Base-by-base conservation (phyloP, 2,113 vertebrate genomes). In the Steatornis caripensis region DNA sequence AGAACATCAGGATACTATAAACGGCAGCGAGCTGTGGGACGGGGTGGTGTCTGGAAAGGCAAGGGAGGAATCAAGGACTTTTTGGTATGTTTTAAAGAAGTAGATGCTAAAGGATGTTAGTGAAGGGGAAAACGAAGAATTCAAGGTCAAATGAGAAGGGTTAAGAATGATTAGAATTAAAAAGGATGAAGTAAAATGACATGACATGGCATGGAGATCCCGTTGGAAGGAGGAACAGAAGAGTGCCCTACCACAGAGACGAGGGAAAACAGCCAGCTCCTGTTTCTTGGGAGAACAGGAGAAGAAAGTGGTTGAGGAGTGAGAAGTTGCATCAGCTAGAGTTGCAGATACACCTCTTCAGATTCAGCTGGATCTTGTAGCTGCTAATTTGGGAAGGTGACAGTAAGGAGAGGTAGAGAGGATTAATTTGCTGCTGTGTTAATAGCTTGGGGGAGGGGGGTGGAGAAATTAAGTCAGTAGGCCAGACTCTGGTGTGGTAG, bases 381-480 rank as follows among this genome's bases (percentile, higher is more conserved):
- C 46, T 89, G 34, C 43, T 30, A 10, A n/a, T 10, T 1, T 62
- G 83, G 53, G 65, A 79, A 92, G 58, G 45, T 48, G 58, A 93
- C 1, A 5, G 60, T 37, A 36, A 1, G 0, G 61, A 78, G 65
- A 60, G 43, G 29, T 7, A 48, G 34, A 65, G 65, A 85, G 43
- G 77, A 94, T 78, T 5, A 74, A 78, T 87, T 84, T 93, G 62
- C 65, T 87, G 80, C 65, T 89, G 30, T 34, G 9, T 36, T 86
- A 74, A 70, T 49, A 80, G 57, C 82, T 82, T 75, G n/a, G n/a
- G n/a, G n/a, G n/a, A n/a, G n/a, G n/a, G n/a, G n/a, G n/a, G n/a
- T n/a, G n/a, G n/a, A n/a, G n/a, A n/a, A 92, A 86, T 70, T 37
- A 78, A 93, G 86, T 81, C 91, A 90, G 75, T 85, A 85, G 82